phyloP scores from a whole-genome alignment of 1,140 invertebrate species.

The Rhopalosiphum maidis region DNA sequence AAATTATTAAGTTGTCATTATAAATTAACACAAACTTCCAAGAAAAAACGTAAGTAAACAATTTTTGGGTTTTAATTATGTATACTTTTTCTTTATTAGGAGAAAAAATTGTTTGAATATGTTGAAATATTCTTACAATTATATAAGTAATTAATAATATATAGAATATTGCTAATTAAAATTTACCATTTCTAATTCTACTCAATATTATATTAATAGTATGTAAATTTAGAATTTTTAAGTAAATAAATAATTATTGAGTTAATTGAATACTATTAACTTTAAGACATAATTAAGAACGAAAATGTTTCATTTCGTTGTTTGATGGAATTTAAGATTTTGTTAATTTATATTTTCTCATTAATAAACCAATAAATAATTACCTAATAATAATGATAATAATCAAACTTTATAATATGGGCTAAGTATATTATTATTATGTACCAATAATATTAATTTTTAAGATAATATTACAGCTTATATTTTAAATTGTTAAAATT shows the following conservation, averaged over 20 bases:
- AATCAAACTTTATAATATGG: background rate
- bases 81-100: background rate
- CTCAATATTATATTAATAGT: background rate
- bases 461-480: background rate
- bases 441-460: background rate
- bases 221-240: background rate
- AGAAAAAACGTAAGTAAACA: slow-evolving; percentile 27
- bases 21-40: slow-evolving; percentile 29
- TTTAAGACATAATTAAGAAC: background rate
- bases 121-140: background rate
- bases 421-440: background rate
- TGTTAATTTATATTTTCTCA: background rate
- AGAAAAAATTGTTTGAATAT: background rate
- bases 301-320: background rate
- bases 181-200: background rate
- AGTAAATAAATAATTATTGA: background rate
- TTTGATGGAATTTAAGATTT: background rate
- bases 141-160: background rate
- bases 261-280: background rate
- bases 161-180: background rate
- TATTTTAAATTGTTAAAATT: slow-evolving; percentile 14
- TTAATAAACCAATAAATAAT: background rate
- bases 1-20: slow-evolving; percentile 31
- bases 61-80: slow-evolving; percentile 26
- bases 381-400: background rate